Percentiles rank a stretch among this genome's conserved stretches.
phyloP scores from a whole-genome alignment of 2,888 invertebrate species.

The Ennomos erosarius region DNA sequence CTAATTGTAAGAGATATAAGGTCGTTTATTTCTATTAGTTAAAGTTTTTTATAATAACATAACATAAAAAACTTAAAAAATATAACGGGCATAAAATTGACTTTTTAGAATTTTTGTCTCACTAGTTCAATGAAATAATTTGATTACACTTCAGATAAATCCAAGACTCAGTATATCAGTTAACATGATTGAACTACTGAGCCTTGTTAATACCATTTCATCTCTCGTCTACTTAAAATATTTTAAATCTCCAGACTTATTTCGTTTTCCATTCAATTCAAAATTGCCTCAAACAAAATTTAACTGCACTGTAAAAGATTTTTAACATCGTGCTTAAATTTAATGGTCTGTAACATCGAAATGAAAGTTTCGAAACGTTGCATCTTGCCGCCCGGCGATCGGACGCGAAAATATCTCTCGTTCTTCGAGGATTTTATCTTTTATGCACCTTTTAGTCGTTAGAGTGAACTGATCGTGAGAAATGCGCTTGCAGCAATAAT shows the following conservation, averaged over 20 bases:
- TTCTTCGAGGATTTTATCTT: constrained; percentile 40
- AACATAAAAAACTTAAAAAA: no score
- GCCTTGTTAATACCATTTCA: no score
- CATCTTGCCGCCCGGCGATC: constrained; percentile 47
- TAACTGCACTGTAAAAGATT: constrained; percentile 38
- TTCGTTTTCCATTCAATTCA: constrained; percentile 21
- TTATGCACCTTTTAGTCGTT: constrained; percentile 47
- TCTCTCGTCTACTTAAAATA: neutral
- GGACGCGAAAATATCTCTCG: constrained; percentile 38
- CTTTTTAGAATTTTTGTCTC: no score
- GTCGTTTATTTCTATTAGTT: no score
- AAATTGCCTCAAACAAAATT: constrained; percentile 38
- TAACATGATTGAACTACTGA: no score
- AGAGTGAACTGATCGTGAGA: constrained; percentile 44
- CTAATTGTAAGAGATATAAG: no score
- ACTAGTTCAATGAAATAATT: no score
- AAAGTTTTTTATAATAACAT: no score
- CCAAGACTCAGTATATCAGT: no score
- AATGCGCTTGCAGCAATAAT: constrained; percentile 16
- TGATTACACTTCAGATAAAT: no score
- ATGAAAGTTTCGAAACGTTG: constrained; percentile 57
- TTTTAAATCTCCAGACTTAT: constrained; percentile 8
- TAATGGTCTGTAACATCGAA: constrained; percentile 45
- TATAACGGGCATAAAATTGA: no score
- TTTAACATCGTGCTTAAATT: constrained; percentile 43